Evolutionary conservation across 2,888 invertebrate genomes (phyloP).

Genomic region (Ptychoptera contaminata): DNA sequence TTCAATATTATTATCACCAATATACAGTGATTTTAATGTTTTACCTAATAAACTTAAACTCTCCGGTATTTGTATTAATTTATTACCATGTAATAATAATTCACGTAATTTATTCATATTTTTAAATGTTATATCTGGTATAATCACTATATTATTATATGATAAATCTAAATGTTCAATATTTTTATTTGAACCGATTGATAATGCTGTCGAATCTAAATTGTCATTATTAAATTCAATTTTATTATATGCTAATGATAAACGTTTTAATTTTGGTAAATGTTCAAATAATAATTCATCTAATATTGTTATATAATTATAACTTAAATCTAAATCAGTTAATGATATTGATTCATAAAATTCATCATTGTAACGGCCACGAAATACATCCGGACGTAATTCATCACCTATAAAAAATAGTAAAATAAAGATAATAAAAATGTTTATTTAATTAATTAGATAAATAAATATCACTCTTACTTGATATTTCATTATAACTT

Average conservation of each 20-base stretch:
- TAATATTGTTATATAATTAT: conserved; percentile 46
- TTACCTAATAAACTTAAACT: conserved; percentile 37
- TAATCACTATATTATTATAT: conserved; percentile 38
- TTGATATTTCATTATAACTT: conserved; percentile 23
- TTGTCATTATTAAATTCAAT: conserved; percentile 42
- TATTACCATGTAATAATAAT: conserved; percentile 43
- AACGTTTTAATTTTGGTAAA: conserved; percentile 40
- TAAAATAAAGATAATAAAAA: not conserved
- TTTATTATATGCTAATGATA: conserved; percentile 46
- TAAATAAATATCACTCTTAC: not conserved
- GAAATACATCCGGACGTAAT: conserved; percentile 45
- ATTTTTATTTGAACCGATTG: conserved; percentile 35
- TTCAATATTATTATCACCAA: conserved; percentile 44
- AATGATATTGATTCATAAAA: conserved; percentile 39
- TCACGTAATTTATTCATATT: conserved; percentile 35
- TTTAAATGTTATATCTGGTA: conserved; percentile 38
- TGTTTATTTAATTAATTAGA: not conserved
- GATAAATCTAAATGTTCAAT: conserved; percentile 35
- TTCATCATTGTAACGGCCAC: conserved; percentile 42
- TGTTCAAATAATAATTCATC: conserved; percentile 45
- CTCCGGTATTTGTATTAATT: conserved; percentile 40
- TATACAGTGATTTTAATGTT: conserved; percentile 38
- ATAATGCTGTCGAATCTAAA: conserved; percentile 37
- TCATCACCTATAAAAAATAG: conserved; percentile 34
- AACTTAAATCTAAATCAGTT: conserved; percentile 42